Evolutionary conservation across 1,140 invertebrate species (phyloP), one percentile per base, ranked within the genome.

Genomic region (Drosophila malerkotliana): DNA sequence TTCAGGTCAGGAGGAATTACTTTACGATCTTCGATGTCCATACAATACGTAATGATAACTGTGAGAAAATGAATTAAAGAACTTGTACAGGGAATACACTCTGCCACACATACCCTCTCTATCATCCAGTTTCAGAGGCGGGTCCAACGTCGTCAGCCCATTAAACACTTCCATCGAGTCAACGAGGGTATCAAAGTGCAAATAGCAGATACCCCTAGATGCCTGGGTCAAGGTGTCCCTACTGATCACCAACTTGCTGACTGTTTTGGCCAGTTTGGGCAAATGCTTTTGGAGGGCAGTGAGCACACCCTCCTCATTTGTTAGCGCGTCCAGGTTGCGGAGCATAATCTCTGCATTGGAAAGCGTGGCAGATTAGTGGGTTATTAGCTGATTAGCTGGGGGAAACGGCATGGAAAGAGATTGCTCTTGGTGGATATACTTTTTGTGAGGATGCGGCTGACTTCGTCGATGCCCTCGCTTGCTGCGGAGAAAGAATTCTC

Each of bases 381-480:
- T 62, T 55, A 39, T 37, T 69, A 48, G 64, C 26, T 48, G n/a
- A 51, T 52, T 52, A 41, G 66, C 62, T 72, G 41, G 77, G 56
- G 28, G 47, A 59, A 57, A 52, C 54, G 48, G 44, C 79, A 69
- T 77, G 45, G 57, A 58, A 66, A 48, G 53, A 74, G 63, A 77
- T 78, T 54, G 56, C 52, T 62, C 52, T 49, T 60, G 58, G 21
- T 79, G 60, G 53, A 32, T 90, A 91, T 93, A 96, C 96, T 98
- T 92, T 97, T 97, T 30, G 97, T 98, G 41, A 97, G 96, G 92
- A 96, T 96, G 32, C 94, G 94, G 82, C 97, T 97, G 64, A 98
- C 94, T 94, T 98, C 97, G 83, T 97, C 97, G 84, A 94, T 95
- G 14, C 96, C 96, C 91, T 97, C 97, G 51, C 94, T 94, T 41